A percentile compares a stretch with the other conserved stretches of the same genome.
Conservation (phyloP, 2,888 invertebrate species). For the Callyntrura sp. region DNA sequence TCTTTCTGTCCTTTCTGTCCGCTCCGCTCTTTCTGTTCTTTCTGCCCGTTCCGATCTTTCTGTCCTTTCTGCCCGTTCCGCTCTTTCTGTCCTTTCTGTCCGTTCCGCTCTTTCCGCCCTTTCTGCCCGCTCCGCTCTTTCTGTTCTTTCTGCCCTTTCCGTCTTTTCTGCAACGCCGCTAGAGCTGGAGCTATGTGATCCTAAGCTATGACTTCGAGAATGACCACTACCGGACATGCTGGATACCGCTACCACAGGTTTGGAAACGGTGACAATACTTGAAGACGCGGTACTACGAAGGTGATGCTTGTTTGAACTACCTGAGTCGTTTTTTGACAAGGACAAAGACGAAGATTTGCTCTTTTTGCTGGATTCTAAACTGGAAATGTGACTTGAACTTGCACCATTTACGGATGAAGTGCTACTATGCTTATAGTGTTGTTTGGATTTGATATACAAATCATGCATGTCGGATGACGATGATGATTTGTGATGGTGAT, state of each 20-base stretch:
- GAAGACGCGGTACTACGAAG: slow-evolving; percentile 56
- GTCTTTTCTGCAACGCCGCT: slow-evolving; percentile 4
- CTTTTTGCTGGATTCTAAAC: slow-evolving; percentile 47
- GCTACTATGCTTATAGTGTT: slow-evolving; percentile 1
- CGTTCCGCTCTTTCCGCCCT: too few species aligned
- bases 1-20: too few species aligned
- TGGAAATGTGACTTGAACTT: slow-evolving; percentile 49
- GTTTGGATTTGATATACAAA: slow-evolving; percentile 48
- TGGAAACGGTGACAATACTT: slow-evolving; percentile 34
- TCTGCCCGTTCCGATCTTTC: too few species aligned
- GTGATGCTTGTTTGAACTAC: slow-evolving; percentile 55
- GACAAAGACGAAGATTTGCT: slow-evolving; percentile 57
- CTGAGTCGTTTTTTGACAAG: slow-evolving; percentile 63
- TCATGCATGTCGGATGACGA: slow-evolving; percentile 35
- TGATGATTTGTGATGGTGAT: slow-evolving; percentile 50
- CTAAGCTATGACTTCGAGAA: not conserved
- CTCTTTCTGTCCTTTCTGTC: too few species aligned
- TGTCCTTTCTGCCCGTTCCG: too few species aligned
- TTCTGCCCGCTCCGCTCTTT: too few species aligned
- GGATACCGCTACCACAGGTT: slow-evolving; percentile 36
- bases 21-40: too few species aligned
- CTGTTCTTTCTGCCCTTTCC: too few species aligned
- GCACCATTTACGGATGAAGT: slow-evolving; percentile 52
- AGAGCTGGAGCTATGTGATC: not conserved
- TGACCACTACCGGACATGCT: slow-evolving; percentile 7